Evolutionary conservation across 1,140 invertebrate genomes (phyloP).

Genomic region (Trachymyrmex septentrionalis): DNA sequence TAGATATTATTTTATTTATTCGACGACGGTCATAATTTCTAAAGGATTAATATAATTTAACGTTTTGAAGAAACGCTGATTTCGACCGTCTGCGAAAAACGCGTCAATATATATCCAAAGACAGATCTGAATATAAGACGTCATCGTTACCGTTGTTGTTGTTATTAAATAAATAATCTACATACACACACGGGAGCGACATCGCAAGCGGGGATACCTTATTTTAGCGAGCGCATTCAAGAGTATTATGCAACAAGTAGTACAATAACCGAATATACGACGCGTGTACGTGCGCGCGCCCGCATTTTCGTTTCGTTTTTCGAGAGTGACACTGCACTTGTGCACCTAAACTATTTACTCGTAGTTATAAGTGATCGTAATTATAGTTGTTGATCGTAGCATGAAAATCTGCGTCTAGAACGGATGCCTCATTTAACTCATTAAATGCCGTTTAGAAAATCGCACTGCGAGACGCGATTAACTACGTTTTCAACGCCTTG

Average conservation of each 20-base stretch:
- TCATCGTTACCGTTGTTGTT: conserved; percentile 59
- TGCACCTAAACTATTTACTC: conserved; percentile 60
- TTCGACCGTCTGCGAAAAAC: conserved; percentile 28
- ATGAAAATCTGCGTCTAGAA: conserved; percentile 32
- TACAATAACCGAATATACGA: conserved; percentile 51
- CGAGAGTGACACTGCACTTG: conserved; percentile 59
- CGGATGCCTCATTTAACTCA: conserved; percentile 46
- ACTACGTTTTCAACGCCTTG: conserved; percentile 24
- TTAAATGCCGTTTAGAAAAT: conserved; percentile 46
- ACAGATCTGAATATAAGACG: conserved; percentile 57
- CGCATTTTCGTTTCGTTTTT: conserved; percentile 60
- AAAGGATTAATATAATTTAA: conserved; percentile 2
- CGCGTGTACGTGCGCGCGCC: not conserved
- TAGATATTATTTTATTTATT: not conserved
- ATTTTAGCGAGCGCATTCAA: conserved; percentile 62
- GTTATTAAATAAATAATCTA: conserved; percentile 59
- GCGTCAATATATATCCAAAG: conserved; percentile 53
- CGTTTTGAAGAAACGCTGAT: conserved; percentile 46
- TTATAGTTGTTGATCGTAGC: conserved; percentile 59
- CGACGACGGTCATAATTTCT: not conserved
- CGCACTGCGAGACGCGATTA: not conserved
- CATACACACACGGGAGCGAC: conserved; percentile 49
- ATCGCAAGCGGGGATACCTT: conserved; percentile 55
- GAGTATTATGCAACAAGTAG: conserved; percentile 63
- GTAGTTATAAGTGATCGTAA: conserved; percentile 56